These are phyloP conservation scores for Strigamia transsilvanica DNA, from an alignment of 2,888 invertebrate species.

Conservation along the genomic window DNA sequence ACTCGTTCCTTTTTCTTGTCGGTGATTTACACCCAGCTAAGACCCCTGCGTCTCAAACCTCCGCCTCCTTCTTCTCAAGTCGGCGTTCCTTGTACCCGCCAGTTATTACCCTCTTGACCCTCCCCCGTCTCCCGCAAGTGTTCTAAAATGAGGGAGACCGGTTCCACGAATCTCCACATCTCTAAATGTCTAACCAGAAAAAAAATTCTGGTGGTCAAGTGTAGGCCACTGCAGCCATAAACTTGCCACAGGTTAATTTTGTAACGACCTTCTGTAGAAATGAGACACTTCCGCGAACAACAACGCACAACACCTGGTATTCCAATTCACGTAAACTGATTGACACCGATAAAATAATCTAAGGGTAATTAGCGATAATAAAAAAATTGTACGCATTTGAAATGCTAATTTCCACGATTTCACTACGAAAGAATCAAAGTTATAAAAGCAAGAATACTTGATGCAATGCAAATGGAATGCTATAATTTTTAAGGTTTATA, in stretches of 20 bases:
- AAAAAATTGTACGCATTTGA: not conserved
- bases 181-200: not conserved
- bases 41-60: conserved; percentile 35
- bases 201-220: conserved; percentile 32
- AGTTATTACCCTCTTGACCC: conserved; percentile 48
- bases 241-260: conserved; percentile 36
- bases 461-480: conserved; percentile 39
- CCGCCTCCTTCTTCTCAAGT: conserved; percentile 40
- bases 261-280: not conserved
- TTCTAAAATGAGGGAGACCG: conserved; percentile 37
- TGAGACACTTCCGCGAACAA: conserved; percentile 32
- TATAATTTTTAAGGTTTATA: conserved; percentile 22
- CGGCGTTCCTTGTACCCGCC: conserved; percentile 43
- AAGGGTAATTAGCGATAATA: not conserved
- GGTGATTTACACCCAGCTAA: conserved; percentile 34
- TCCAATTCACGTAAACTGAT: not conserved
- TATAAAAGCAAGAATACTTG: conserved; percentile 5
- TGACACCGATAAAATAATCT: conserved; percentile 14
- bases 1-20: conserved; percentile 32
- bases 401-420: not conserved
- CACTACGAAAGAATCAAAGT: not conserved
- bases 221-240: conserved; percentile 39
- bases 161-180: conserved; percentile 34
- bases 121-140: conserved; percentile 31
- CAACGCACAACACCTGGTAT: conserved; percentile 13